phyloP scores from a whole-genome alignment of 2,797 vertebrate species.

The Pangasius djambal region DNA sequence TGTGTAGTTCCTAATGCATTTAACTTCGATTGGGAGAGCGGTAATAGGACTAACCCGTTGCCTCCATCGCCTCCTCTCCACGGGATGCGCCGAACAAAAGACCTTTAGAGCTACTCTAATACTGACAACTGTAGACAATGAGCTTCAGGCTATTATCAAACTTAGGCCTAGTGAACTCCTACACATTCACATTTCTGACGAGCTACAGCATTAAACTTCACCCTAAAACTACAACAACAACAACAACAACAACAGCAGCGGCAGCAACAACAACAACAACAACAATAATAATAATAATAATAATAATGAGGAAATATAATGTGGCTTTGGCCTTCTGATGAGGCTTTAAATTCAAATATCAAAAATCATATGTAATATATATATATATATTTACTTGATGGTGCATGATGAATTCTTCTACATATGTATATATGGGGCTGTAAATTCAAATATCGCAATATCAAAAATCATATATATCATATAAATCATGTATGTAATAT shows the following conservation, averaged over 20 bases:
- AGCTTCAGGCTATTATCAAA: constrained; percentile 49
- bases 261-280: neutral
- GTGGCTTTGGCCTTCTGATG: too few relatives aligned
- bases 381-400: neutral
- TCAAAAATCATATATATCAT: too few relatives aligned
- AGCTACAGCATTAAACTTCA: neutral
- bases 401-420: neutral
- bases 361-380: too few relatives aligned
- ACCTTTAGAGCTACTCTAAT: constrained; percentile 57
- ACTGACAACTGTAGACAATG: constrained; percentile 50
- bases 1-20: constrained; percentile 75
- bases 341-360: too few relatives aligned
- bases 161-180: constrained; percentile 49
- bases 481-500: neutral
- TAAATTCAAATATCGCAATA: neutral
- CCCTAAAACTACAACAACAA: neutral
- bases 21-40: constrained; percentile 76
- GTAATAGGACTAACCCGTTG: constrained; percentile 78
- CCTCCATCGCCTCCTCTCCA: constrained; percentile 69
- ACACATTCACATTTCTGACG: constrained; percentile 8
- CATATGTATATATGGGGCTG: neutral
- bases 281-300: neutral
- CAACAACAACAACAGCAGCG: neutral
- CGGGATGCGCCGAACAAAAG: constrained; percentile 66
- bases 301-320: too few relatives aligned